Evolutionary conservation across 1,140 invertebrate genomes (phyloP), one percentile per base, ranked within the genome.

Genomic region (Scaptomyza graminum): DNA sequence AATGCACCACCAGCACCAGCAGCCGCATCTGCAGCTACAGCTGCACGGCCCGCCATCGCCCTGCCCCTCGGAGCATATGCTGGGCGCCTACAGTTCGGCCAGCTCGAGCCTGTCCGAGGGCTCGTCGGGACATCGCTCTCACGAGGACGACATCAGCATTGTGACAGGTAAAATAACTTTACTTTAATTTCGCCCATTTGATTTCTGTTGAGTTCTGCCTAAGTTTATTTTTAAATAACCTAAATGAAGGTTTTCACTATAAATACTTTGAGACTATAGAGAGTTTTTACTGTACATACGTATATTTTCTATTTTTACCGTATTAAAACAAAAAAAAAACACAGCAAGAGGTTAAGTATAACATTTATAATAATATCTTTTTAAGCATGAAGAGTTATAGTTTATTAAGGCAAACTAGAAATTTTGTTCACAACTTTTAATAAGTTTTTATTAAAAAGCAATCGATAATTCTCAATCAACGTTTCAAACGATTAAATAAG

Each of bases 61-160:
- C 39, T 97, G 96, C 92, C 96, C 96, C 70, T 96, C 96, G 75
- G 96, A 97, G 90, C 93, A 97, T 67, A 84, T 91, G 80, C 96
- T 96, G 57, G 81, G 81, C 41, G 83, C 83, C 62, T 97, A 97
- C 94, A 97, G 96, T 87, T 97, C 96, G 41, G 96, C 96, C 66
- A 97, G 96, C 79, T 97, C 96, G 75, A 96, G 96, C 92, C 93
- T 97, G 56, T 96, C 95, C 76, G 96, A 97, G 91, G 95, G 95
- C 82, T 96, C 95, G 91, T 95, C 95, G 71, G 94, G 94, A 89
- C 95, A 95, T 76, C 94, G 94, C 6, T 94, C 94, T 76, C 93
- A 94, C 87, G 95, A 96, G 82, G 96, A 96, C 92, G 96, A 97
- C 92, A 96, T 95, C 79, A 97, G 96, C 93, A 96, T 96, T 91